Base-by-base conservation (phyloP, 2,113 vertebrate species). In the Gobiocypris rarus region DNA sequence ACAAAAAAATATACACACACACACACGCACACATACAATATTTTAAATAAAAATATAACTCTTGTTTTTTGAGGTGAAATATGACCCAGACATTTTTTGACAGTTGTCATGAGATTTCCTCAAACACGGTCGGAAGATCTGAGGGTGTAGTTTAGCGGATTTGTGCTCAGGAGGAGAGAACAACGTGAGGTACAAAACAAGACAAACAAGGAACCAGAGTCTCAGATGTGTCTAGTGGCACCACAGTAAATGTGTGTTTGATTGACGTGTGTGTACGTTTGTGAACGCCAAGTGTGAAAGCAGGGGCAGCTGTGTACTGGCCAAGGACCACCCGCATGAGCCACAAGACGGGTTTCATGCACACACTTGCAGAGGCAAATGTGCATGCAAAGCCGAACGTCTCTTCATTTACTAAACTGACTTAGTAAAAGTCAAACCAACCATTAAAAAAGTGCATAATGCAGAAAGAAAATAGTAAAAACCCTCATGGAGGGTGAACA, bases 191-290 rank as follows among this genome's bases (percentile, higher is more conserved):
- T 26, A 73, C 41, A 73, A 73, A 73, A 45, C 69, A 73, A 73
- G 69, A 24, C 11, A 73, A 73, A 73, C n/a, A 45, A 45, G n/a
- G 22, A 73, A 73, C 22, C n/a, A 56, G 31, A 76, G 31, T 58
- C 52, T 76, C 52, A 76, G 19, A 76, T 76, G 75, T 76, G 75
- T 76, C 75, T 76, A n/a, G 28, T 45, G 10, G 41, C 41, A 73
- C 69, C 5, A 45, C 74, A n/a, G 52, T 31, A 76, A 76, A n/a
- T 38, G 50, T 56, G 26, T 56, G 26, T 38, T 76, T 58, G 52
- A 58, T 76, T 76, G 74, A 76, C 50, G 2, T 31, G 50, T 38
- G 28, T 24, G 5, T 19, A 5, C 5, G n/a, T 9, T 24, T 11
- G 28, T 58, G 52, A 41, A 71, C 0, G n/a, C 22, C 38, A 71